Conservation (phyloP, 2,113 vertebrate genomes). For the Cyphomyrus plagiostoma region DNA sequence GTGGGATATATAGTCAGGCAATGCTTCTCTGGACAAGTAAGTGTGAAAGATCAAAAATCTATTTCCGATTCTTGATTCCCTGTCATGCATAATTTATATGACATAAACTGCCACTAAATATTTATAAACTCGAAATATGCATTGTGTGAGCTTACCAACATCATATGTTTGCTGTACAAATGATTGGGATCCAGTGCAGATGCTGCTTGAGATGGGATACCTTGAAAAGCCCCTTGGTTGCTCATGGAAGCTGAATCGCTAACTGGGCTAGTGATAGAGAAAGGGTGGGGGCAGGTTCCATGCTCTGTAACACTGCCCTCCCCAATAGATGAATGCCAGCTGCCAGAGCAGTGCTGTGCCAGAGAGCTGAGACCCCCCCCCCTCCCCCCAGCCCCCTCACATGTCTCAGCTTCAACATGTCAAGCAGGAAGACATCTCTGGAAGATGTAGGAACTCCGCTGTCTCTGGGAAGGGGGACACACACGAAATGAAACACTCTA, state of each 20-base stretch:
- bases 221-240: background rate
- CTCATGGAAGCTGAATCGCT: background rate
- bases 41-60: background rate
- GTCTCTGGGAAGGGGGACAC: background rate
- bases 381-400: background rate
- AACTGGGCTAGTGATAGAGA: background rate
- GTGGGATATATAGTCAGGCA: background rate
- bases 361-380: background rate
- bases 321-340: background rate
- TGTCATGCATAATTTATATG: background rate
- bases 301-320: background rate
- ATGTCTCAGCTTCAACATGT: background rate
- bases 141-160: background rate
- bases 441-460: background rate
- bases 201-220: background rate
- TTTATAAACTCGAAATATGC: background rate
- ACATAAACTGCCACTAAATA: background rate
- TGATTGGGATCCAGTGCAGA: background rate
- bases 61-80: background rate
- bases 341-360: background rate
- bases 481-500: background rate
- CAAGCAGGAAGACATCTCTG: background rate
- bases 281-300: background rate
- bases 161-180: background rate
- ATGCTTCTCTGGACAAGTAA: background rate